These are phyloP conservation scores for Stigmatopora argus DNA, from an alignment of 2,113 vertebrate genomes.

Conservation along the genomic window DNA sequence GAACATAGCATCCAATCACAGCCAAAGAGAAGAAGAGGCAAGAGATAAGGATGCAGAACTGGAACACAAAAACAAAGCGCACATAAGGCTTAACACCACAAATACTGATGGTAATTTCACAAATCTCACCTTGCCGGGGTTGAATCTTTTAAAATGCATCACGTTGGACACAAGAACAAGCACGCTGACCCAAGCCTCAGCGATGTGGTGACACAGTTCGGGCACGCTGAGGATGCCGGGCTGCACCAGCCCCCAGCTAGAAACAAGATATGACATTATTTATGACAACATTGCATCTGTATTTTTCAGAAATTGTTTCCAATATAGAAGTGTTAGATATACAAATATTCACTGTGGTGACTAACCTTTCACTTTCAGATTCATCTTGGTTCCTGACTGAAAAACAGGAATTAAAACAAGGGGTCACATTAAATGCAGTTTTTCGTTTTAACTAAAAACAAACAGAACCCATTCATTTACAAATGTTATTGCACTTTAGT, in stretches of 20 bases:
- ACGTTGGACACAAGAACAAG: conserved; percentile 71
- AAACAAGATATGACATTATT: conserved; percentile 12
- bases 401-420: conserved; percentile 15
- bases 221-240: conserved; percentile 86
- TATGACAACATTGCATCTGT: neutral
- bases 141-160: conserved; percentile 81
- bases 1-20: conserved; percentile 80
- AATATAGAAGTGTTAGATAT: neutral
- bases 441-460: too few species aligned
- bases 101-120: too few species aligned
- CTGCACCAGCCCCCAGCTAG: conserved; percentile 90
- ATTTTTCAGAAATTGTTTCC: neutral
- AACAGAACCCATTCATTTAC: too few species aligned
- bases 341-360: conserved; percentile 2
- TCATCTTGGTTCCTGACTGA: conserved; percentile 70
- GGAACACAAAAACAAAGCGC: conserved; percentile 26
- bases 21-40: conserved; percentile 81
- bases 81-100: neutral
- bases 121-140: conserved; percentile 84
- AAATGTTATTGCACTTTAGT: too few species aligned
- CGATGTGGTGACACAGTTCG: conserved; percentile 86
- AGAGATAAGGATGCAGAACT: conserved; percentile 91
- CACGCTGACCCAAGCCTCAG: conserved; percentile 83
- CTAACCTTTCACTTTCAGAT: conserved; percentile 87
- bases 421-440: too few species aligned